A percentile compares a stretch with the other conserved stretches of the same genome.
phyloP scores from a whole-genome alignment of 2,113 vertebrate species.

The Oenanthe melanoleuca region DNA sequence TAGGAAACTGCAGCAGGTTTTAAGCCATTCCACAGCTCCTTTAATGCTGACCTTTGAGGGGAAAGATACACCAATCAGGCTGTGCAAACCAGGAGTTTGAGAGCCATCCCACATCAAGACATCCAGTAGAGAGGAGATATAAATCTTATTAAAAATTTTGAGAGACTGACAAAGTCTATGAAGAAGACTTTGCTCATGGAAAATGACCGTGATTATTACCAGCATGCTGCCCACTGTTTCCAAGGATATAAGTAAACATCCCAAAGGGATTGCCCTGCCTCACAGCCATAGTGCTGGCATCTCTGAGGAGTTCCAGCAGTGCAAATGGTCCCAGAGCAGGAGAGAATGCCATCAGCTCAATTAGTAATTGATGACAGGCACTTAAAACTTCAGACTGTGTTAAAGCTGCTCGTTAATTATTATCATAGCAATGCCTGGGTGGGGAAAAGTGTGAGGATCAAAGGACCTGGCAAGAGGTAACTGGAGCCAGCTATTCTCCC shows the following conservation, averaged over 20 bases:
- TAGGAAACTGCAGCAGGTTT: neutral
- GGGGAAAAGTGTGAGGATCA: neutral
- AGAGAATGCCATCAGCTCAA: neutral
- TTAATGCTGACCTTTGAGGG: neutral
- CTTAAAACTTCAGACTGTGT: neutral
- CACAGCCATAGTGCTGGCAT: neutral
- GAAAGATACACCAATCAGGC: neutral
- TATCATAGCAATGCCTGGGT: neutral
- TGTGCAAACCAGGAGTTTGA: neutral
- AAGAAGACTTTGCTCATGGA: neutral
- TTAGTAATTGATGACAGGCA: neutral
- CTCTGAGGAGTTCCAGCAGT: neutral
- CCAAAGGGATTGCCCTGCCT: neutral
- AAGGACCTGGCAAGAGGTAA: neutral
- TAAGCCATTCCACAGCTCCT: neutral
- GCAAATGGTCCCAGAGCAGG: neutral
- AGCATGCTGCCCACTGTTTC: neutral
- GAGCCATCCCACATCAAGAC: neutral
- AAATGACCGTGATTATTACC: neutral
- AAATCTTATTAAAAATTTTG: neutral
- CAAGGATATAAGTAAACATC: neutral
- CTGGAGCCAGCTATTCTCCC: neutral
- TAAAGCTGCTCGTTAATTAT: neutral
- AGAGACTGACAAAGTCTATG: neutral
- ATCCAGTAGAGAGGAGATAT: neutral